phyloP scores from a whole-genome alignment of 2,888 invertebrate species.

The Ceriagrion tenellum region DNA sequence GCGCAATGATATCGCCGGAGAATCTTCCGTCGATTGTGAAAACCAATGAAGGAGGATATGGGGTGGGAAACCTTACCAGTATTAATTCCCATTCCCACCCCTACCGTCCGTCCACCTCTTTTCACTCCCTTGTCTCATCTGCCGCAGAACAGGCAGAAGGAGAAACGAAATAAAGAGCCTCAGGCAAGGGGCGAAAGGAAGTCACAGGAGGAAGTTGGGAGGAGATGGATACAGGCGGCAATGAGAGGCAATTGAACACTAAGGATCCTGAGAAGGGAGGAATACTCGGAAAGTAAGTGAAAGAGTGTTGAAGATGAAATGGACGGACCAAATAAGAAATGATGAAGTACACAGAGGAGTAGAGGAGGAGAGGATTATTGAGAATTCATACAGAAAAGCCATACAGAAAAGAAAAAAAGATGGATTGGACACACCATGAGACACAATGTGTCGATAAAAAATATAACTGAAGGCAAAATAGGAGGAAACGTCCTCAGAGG shows the following conservation, averaged over 20 bases:
- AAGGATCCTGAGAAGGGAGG: no score
- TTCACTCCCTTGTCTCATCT: background rate
- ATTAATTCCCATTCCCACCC: constrained; percentile 36
- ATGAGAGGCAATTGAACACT: background rate
- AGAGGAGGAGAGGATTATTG: no score
- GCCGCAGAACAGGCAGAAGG: background rate
- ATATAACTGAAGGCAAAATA: no score
- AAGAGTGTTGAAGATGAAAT: no score
- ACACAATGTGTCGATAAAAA: no score
- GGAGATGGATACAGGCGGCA: background rate
- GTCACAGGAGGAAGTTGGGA: background rate
- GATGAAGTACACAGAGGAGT: no score
- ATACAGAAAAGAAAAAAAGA: no score
- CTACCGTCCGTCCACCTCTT: background rate
- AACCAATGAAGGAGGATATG: constrained; percentile 49
- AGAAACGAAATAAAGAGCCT: background rate
- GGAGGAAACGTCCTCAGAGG: no score
- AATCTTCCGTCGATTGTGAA: constrained; percentile 48
- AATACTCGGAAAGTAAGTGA: no score
- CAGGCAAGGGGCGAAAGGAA: background rate
- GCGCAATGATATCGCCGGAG: constrained; percentile 43
- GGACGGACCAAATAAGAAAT: no score
- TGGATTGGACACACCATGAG: no score
- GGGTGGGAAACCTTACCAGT: constrained; percentile 39
- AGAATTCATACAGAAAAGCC: no score